Percentiles rank a stretch among this genome's conserved stretches.
Evolutionary conservation across 2,113 vertebrate genomes (phyloP).

Genomic region (Spheniscus mendiculus): DNA sequence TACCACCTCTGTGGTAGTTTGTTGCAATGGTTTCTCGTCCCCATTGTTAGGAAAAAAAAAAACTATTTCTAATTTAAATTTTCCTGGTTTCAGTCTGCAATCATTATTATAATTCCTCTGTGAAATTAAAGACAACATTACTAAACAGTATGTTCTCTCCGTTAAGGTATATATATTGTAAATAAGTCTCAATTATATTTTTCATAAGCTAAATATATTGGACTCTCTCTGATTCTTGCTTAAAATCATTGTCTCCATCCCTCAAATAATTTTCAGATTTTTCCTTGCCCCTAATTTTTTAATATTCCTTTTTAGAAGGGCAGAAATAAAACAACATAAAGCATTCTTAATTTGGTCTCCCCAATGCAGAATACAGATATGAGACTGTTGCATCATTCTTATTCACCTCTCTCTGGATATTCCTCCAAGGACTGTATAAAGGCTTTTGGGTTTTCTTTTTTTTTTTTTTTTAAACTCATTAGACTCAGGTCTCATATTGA

Average conservation of each 20-base stretch:
- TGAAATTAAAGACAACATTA: background rate
- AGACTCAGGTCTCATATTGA: background rate
- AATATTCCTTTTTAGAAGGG: background rate
- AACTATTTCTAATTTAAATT: background rate
- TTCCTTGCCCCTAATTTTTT: background rate
- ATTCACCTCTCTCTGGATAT: background rate
- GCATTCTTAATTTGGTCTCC: background rate
- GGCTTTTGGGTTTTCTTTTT: background rate
- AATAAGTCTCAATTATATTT: background rate
- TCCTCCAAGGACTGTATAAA: background rate
- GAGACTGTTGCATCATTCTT: background rate
- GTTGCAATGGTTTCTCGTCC: background rate
- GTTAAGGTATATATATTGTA: background rate
- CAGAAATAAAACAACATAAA: background rate
- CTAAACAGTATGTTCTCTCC: background rate
- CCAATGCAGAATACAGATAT: background rate
- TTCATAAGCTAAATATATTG: background rate
- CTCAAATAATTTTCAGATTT: background rate
- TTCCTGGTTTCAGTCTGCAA: background rate
- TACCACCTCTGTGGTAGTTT: background rate
- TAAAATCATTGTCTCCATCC: background rate
- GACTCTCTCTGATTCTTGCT: background rate
- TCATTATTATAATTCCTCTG: background rate
- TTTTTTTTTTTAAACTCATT: background rate
- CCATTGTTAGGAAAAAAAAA: background rate